Conservation (phyloP, 2,113 vertebrate genomes). For the Todiramphus chloris region DNA sequence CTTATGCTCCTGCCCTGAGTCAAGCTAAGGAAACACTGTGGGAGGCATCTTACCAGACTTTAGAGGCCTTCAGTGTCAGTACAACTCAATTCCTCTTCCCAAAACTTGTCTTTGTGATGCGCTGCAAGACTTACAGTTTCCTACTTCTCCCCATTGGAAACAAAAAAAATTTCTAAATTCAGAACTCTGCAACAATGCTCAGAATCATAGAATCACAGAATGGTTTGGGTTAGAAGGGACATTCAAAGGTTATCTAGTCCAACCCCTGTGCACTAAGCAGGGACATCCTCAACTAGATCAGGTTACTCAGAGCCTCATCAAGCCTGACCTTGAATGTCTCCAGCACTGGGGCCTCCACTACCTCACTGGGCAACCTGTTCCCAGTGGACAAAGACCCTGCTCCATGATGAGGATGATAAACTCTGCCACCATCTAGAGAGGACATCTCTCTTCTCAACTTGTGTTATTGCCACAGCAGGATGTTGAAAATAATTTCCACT, state of each 20-base stretch:
- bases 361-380: no score
- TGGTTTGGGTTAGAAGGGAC: no score
- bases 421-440: neutral
- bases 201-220: neutral
- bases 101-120: neutral
- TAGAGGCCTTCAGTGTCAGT: neutral
- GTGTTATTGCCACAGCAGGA: neutral
- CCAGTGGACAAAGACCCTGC: neutral
- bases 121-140: neutral
- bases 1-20: neutral
- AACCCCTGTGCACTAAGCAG: no score
- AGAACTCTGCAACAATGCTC: neutral
- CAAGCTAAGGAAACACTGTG: neutral
- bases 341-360: no score
- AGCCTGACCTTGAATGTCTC: no score
- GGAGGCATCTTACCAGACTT: neutral
- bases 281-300: no score
- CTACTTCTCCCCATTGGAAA: neutral
- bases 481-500: neutral
- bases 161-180: neutral
- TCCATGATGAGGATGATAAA: neutral
- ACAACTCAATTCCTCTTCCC: neutral
- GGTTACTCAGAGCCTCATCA: no score
- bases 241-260: no score
- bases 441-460: neutral